These are phyloP conservation scores for Struthidea cinerea DNA, from an alignment of 2,113 vertebrate species.

Conservation along the genomic window DNA sequence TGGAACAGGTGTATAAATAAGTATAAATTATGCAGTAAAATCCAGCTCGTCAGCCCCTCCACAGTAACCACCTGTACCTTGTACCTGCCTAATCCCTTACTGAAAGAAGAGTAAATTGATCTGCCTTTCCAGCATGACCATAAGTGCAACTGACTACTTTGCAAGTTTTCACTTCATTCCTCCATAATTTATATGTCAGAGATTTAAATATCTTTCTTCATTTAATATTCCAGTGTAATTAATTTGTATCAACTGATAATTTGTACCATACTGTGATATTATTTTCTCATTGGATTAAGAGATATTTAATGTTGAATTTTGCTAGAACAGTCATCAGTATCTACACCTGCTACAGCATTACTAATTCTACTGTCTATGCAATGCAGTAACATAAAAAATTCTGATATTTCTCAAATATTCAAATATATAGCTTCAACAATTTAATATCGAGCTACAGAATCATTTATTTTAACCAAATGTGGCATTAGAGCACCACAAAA, in stretches of 20 bases:
- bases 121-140: neutral
- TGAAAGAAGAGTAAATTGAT: neutral
- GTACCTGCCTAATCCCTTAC: neutral
- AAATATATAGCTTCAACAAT: neutral
- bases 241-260: neutral
- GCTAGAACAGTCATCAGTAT: neutral
- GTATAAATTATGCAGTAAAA: neutral
- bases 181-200: neutral
- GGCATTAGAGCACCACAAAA: neutral
- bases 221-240: neutral
- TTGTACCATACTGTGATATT: neutral
- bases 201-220: neutral
- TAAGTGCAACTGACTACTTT: neutral
- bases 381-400: neutral
- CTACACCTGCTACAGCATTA: neutral
- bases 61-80: neutral
- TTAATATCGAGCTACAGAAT: neutral
- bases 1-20: neutral
- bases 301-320: neutral
- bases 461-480: neutral
- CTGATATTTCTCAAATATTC: neutral
- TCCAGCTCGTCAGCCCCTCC: neutral
- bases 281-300: neutral
- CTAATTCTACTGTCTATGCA: neutral
- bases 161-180: neutral